These are phyloP conservation scores for Bombus vancouverensis DNA, from an alignment of 1,140 invertebrate species.

Conservation along the genomic window DNA sequence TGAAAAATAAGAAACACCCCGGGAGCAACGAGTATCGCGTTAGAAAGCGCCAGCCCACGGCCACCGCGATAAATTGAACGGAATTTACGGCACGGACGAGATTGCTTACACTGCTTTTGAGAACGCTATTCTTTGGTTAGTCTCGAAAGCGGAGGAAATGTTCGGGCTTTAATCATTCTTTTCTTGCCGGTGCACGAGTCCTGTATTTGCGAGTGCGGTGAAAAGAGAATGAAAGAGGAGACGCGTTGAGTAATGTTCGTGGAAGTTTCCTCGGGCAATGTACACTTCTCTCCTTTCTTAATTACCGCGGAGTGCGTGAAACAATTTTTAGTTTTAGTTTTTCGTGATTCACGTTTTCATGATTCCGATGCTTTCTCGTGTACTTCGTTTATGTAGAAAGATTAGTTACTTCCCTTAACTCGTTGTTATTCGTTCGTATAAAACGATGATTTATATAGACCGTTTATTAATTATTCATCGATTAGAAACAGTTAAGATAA, in stretches of 20 bases:
- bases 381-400: neutral
- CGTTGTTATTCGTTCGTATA: neutral
- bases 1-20: constrained; percentile 5
- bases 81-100: constrained; percentile 8
- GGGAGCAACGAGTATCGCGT: neutral
- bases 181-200: neutral
- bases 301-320: neutral
- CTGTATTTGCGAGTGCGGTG: neutral
- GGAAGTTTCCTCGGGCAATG: neutral
- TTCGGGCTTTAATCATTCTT: constrained; percentile 16
- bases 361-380: neutral
- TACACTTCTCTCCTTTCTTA: neutral
- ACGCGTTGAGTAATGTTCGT: neutral
- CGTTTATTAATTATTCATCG: neutral
- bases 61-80: constrained; percentile 11
- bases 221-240: neutral
- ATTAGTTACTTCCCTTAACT: too few relatives aligned
- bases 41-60: neutral
- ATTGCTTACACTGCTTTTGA: constrained; percentile 16
- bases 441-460: neutral
- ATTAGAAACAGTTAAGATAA: neutral
- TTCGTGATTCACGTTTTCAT: neutral
- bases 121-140: neutral
- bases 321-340: neutral
- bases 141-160: neutral